Evolutionary conservation across 2,797 vertebrate species (phyloP), one percentile per base, ranked within the genome.

Genomic region (Lagocephalus sceleratus): DNA sequence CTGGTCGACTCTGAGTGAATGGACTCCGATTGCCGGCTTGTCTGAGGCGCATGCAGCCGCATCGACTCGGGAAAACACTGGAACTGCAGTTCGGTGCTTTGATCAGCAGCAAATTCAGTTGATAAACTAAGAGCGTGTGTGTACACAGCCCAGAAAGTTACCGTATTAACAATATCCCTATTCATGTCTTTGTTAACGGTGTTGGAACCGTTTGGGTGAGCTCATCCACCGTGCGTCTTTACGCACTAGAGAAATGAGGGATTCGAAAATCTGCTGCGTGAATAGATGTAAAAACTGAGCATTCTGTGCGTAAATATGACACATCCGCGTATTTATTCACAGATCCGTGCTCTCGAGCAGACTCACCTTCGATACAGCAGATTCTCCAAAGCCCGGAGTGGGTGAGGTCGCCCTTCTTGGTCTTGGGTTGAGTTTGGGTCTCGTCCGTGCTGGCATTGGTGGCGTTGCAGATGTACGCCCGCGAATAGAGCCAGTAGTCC

Each of bases 401-500:
- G 63, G 94, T 96, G 72, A 95, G 92, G 74, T 95, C 94, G 38
- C 94, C 94, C 67, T 90, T 92, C 63, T 90, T 91, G 84, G 85
- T 88, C 81, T 85, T 91, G 78, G 90, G 85, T 72, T 92, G 92
- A 2, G 87, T 54, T 71, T 91, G 91, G 66, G 79, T 82, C 47
- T 96, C 94, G 56, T 94, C 94, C 66, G 91, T 58, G 57, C 90
- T 93, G 68, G 87, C 81, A 84, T 98, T 98, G 84, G 94, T 98
- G 68, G 86, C 86, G 88, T 98, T 98, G 88, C 96, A 98, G 86
- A 95, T 93, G 83, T 95, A 91, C 57, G 94, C 95, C 82, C 94
- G 91, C 55, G 95, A 95, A 83, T 98, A 98, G 41, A 98, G 94
- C 96, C 96, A 97, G 88, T 97, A 98, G 90, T 98, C 95, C 79